Evolutionary conservation across 2,797 vertebrate species (phyloP).

Genomic region (Cirrhinus mrigala): DNA sequence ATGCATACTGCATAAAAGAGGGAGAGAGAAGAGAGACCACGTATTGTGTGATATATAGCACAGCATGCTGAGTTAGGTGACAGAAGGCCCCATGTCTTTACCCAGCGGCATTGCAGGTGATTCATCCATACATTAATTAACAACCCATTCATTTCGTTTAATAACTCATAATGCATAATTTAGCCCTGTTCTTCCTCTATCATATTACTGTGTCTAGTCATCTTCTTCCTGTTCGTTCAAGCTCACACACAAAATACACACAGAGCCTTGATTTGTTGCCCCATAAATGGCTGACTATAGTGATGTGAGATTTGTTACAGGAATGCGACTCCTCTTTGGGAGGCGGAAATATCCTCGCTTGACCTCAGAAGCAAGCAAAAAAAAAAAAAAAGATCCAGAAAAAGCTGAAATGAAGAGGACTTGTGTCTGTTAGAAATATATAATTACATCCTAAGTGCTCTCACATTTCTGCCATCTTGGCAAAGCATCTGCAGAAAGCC

Average conservation of each 20-base stretch:
- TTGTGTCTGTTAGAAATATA: constrained; percentile 54
- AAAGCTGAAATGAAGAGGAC: constrained; percentile 55
- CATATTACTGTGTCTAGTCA: constrained; percentile 53
- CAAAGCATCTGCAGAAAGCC: constrained; percentile 43
- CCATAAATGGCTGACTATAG: constrained; percentile 17
- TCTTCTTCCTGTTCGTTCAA: constrained; percentile 18
- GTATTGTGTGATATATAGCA: constrained; percentile 6
- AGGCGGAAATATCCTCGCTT: constrained; percentile 48
- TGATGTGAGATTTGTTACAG: constrained; percentile 40
- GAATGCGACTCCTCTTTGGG: constrained; percentile 26
- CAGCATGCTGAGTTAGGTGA: constrained; percentile 21
- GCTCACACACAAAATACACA: constrained; percentile 13
- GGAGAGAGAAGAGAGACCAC: not conserved
- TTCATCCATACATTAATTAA: constrained; percentile 69
- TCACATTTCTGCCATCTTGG: constrained; percentile 56
- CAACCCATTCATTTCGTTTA: constrained; percentile 68
- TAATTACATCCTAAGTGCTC: constrained; percentile 59
- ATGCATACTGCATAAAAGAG: constrained; percentile 27
- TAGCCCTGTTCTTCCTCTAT: constrained; percentile 58
- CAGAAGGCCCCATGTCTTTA: constrained; percentile 26
- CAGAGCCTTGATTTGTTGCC: not conserved
- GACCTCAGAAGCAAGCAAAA: constrained; percentile 50
- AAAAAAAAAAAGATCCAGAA: constrained; percentile 32
- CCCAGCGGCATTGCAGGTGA: constrained; percentile 47
- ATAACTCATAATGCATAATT: constrained; percentile 78